Base-by-base conservation (phyloP, 2,888 invertebrate species). In the Yponomeuta cagnagella region DNA sequence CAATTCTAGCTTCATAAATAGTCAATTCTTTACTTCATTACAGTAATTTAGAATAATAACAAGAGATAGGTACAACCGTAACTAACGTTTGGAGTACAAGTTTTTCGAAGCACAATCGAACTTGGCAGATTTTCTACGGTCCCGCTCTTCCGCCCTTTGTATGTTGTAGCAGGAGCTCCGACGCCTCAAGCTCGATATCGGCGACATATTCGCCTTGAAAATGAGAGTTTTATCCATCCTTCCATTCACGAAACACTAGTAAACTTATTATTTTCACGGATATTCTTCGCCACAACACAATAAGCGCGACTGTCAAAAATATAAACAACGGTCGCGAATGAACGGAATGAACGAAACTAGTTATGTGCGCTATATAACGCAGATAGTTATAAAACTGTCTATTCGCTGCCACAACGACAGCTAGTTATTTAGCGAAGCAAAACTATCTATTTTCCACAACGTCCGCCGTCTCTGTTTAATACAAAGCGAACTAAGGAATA, bases 91-190 rank as follows among this genome's bases (percentile, higher is more conserved):
- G 77, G 76, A 75, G 76, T 71, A 76, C 75, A 52, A 52, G 66
- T 73, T 71, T 72, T 74, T 76, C 78, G 84, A 89, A 91, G 85
- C 87, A 92, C 92, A 88, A 86, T 91, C 92, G 82, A 89, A 92
- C 87, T 93, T 93, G 70, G 87, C 76, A 74, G 92, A 92, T 87
- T 90, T 91, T 81, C 92, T 87, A 76, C 92, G 90, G 83, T 92
- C 92, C 80, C 92, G 89, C 80, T 90, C 88, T 78, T 92, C 92
- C 2, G 92, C 92, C 85, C 91, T 88, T 84, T 92, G 92, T 80
- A 92, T 90, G 76, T 92, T 92, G 80, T 93, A 93, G 77, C 93
- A 93, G 73, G 93, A 92, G 83, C 90, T 92, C 67, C 93, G 86
- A 77, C 93, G 89, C 83, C 92, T 88, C 79, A 92, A 79, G 82